A percentile compares a stretch with the other conserved stretches of the same genome.
Evolutionary conservation across 2,888 invertebrate species (phyloP).

Genomic region (Drosophila tanythrix): DNA sequence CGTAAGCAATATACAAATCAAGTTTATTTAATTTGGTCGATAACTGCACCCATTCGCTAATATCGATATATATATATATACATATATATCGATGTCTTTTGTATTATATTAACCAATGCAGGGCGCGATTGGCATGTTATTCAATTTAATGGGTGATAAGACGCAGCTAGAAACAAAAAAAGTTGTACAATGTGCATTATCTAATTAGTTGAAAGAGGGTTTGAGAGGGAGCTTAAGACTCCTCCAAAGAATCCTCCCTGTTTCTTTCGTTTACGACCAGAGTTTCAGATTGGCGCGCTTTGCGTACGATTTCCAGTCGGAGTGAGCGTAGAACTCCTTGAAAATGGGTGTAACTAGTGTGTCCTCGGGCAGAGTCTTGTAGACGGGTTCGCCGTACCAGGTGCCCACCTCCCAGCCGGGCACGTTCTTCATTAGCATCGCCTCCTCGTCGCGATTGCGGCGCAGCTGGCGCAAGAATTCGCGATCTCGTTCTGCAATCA

Average conservation of each 20-base stretch:
- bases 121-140: conserved; percentile 46
- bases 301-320: conserved; percentile 86
- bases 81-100: not conserved
- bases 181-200: conserved; percentile 61
- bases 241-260: too few species aligned
- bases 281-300: conserved; percentile 86
- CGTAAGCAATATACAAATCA: not conserved
- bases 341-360: conserved; percentile 88
- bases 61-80: not conserved
- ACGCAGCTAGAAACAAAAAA: conserved; percentile 61
- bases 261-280: conserved; percentile 85
- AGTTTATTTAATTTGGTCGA: not conserved
- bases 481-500: conserved; percentile 94
- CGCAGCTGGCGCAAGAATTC: conserved; percentile 92
- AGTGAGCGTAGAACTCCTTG: conserved; percentile 91
- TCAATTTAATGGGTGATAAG: conserved; percentile 43
- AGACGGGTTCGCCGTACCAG: conserved; percentile 93
- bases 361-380: conserved; percentile 88
- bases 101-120: conserved; percentile 44
- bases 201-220: conserved; percentile 35
- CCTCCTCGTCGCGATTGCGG: conserved; percentile 93
- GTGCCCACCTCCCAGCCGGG: conserved; percentile 96
- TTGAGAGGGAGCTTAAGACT: not conserved
- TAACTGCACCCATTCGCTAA: not conserved
- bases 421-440: conserved; percentile 94